Base-by-base conservation (phyloP, 1,140 invertebrate species). In the Drosophila nigrodunni region DNA sequence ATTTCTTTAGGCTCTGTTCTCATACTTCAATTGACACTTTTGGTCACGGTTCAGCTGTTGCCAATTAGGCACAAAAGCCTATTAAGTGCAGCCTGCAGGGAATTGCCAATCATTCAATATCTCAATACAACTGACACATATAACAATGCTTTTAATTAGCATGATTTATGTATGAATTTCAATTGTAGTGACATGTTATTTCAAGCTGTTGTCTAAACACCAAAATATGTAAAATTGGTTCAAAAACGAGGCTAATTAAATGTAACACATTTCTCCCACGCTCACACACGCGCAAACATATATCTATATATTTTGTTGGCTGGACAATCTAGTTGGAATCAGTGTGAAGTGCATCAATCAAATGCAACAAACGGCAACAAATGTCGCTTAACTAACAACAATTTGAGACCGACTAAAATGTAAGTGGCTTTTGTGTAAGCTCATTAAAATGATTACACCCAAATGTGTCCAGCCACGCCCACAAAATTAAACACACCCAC, bases 391-490 rank as follows among this genome's bases (percentile, higher is more conserved):
- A 72, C 59, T 47, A 76, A 65, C 59, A 62, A 65, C 58, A 68
- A 52, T 68, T 74, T 54, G 41, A 37, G 44, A 46, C 34, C 11
- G 43, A 47, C 71, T 60, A 54, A 61, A 60, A 74, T 60, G 62
- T 60, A 83, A 77, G 67, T 73, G 75, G 78, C 71, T 75, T 75
- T 78, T 82, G 80, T 72, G 79, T 69, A 59, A 73, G 72, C 71
- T 86, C 82, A 86, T 86, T 86, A 82, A 82, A 88, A 60, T 78
- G 72, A 87, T 74, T 78, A 61, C 58, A 66, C 61, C 55, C 75
- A 64, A 78, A 70, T 49, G 72, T 25, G 52, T 57, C 15, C 43
- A 30, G 43, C 25, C 55, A 59, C 55, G 44, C 66, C 66, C 57
- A 46, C 35, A 60, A 59, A 68, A 37, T 54, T 44, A 39, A 41